Percentiles rank a stretch among this genome's conserved stretches.
These are phyloP conservation scores for Macrotrachela quadricornifera DNA, from an alignment of 1,140 invertebrate genomes.

Conservation along the genomic window DNA sequence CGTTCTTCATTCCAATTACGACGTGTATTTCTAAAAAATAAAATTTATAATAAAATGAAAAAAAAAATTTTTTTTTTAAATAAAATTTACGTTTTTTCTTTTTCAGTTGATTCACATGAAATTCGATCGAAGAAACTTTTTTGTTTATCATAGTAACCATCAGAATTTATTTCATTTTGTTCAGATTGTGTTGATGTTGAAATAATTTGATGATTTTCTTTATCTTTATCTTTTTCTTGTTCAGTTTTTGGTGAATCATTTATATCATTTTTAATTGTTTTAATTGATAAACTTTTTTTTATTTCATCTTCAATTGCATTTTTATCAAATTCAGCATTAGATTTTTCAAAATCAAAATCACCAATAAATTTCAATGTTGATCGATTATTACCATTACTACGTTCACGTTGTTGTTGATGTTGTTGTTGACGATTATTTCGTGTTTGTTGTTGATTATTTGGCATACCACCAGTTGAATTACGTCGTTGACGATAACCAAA, in stretches of 20 bases:
- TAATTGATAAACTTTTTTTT: conserved; percentile 9
- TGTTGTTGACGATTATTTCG: conserved; percentile 1
- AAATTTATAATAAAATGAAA: no score
- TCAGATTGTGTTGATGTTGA: background rate
- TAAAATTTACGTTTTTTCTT: conserved; percentile 44
- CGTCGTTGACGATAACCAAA: no score
- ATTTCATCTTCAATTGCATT: conserved; percentile 2
- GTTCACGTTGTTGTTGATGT: background rate
- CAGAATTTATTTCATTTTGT: background rate
- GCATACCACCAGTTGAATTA: no score
- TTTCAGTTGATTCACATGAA: conserved; percentile 85
- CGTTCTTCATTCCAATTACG: conserved; percentile 81
- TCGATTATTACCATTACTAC: conserved; percentile 1
- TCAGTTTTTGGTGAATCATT: no score
- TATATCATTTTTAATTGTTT: background rate
- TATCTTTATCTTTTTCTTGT: background rate
- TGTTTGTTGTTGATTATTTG: background rate
- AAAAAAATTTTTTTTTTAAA: background rate
- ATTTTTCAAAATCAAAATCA: conserved; percentile 91
- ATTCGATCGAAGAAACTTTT: conserved; percentile 99
- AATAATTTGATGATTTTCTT: background rate
- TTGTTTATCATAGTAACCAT: conserved; percentile 61
- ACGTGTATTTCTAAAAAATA: conserved; percentile 34
- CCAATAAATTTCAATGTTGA: conserved; percentile 62
- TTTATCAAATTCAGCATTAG: conserved; percentile 60